phyloP scores from a whole-genome alignment of 2,797 vertebrate species.

The Aphelocoma californica region DNA sequence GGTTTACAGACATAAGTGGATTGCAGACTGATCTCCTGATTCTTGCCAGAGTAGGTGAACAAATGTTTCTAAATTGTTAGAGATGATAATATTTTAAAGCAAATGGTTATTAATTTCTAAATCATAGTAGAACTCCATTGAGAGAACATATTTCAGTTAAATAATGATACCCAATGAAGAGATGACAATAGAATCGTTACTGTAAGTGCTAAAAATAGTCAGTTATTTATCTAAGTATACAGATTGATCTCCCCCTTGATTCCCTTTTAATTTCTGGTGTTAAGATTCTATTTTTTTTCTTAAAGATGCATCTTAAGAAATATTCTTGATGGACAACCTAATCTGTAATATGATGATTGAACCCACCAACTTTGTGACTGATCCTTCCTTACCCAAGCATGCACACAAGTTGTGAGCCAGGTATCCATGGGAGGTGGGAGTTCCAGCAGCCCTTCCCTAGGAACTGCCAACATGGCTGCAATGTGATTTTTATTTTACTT shows the following conservation, averaged over 20 bases:
- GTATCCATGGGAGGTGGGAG: background rate
- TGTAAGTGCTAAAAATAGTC: background rate
- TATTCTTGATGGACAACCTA: background rate
- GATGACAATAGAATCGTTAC: background rate
- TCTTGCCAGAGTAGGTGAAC: background rate
- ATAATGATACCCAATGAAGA: background rate
- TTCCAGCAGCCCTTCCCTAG: background rate
- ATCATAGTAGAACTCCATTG: conserved; percentile 28
- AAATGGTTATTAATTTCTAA: conserved; percentile 62
- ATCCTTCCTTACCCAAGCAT: background rate
- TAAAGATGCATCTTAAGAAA: background rate
- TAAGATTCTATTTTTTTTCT: background rate
- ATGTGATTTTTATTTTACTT: background rate
- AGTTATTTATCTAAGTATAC: background rate
- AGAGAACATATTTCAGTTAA: conserved; percentile 47
- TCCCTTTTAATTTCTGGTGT: background rate
- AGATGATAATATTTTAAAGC: conserved; percentile 49
- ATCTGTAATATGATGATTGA: background rate
- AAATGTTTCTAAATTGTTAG: conserved; percentile 49
- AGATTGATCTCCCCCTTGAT: background rate
- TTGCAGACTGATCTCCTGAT: background rate
- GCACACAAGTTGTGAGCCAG: background rate
- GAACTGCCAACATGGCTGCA: background rate
- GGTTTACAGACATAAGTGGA: background rate
- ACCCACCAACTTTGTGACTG: background rate